A percentile compares a stretch with the other conserved stretches of the same genome.
Evolutionary conservation across 92 coral and sea anemone genomes (phyloP).

Genomic region (Parazoanthus swiftii): DNA sequence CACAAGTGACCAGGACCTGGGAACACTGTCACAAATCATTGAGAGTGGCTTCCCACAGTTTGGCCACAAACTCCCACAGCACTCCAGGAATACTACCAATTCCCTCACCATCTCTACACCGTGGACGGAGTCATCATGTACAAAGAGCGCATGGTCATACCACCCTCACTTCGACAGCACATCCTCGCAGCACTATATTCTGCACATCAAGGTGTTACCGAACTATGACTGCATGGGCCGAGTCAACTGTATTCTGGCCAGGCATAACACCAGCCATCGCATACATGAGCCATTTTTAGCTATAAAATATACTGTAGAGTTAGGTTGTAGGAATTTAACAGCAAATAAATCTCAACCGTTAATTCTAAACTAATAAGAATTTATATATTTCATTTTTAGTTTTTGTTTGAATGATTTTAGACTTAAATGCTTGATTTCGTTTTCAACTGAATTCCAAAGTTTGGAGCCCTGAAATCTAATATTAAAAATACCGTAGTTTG

Average conservation of each 20-base stretch:
- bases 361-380: too few species aligned
- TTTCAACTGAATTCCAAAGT: too few species aligned
- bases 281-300: constrained; percentile 39
- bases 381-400: too few species aligned
- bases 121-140: constrained; percentile 43
- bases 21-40: too few species aligned
- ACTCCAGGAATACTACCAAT: constrained; percentile 58
- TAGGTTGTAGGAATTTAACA: too few species aligned
- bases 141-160: constrained; percentile 57
- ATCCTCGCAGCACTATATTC: constrained; percentile 56
- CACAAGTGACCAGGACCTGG: constrained; percentile 11
- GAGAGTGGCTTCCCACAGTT: too few species aligned
- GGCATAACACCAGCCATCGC: constrained; percentile 56
- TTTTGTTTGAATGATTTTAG: too few species aligned
- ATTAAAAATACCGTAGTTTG: too few species aligned
- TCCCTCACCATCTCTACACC: constrained; percentile 59
- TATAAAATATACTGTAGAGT: too few species aligned
- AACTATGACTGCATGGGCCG: constrained; percentile 58
- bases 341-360: too few species aligned
- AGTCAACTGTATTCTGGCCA: constrained; percentile 64
- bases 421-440: too few species aligned
- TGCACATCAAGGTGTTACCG: constrained; percentile 66
- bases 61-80: constrained; percentile 49
- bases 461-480: too few species aligned
- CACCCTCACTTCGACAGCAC: constrained; percentile 53